A percentile compares a stretch with the other conserved stretches of the same genome.
These are phyloP conservation scores for Zosterops japonicus DNA, from an alignment of 2,113 vertebrate species.

Conservation along the genomic window DNA sequence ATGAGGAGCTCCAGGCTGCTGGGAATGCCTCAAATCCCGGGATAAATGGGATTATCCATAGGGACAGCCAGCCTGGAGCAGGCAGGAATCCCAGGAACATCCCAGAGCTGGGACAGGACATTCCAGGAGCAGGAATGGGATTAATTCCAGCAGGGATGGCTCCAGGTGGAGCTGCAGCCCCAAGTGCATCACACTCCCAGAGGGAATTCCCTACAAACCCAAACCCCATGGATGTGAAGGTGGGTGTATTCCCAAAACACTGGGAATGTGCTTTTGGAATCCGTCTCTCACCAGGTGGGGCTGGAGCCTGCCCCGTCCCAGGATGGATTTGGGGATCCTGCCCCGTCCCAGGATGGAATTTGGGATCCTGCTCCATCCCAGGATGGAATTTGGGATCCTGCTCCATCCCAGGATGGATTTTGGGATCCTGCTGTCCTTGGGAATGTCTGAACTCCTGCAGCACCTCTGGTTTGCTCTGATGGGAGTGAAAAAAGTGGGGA, in stretches of 20 bases:
- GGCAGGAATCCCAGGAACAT: background rate
- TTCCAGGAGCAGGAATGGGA: background rate
- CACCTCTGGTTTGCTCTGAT: background rate
- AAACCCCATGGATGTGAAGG: rapidly evolving
- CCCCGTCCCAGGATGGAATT: no score
- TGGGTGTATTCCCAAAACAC: background rate
- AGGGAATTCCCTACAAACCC: background rate
- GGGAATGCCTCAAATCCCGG: background rate
- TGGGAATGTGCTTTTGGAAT: background rate
- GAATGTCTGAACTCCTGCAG: background rate
- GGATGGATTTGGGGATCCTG: background rate
- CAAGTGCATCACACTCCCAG: background rate
- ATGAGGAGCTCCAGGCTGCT: background rate
- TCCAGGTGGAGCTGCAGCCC: background rate
- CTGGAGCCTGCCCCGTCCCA: background rate
- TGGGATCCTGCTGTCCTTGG: background rate
- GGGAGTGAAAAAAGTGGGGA: background rate
- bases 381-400: no score
- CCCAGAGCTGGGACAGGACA: no score
- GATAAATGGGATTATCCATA: background rate
- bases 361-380: no score
- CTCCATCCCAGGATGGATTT: no score
- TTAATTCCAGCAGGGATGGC: background rate
- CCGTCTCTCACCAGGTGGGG: background rate
- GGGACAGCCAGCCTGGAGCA: background rate